Conservation (phyloP, 2,113 vertebrate species). For the Hemiscyllium ocellatum region DNA sequence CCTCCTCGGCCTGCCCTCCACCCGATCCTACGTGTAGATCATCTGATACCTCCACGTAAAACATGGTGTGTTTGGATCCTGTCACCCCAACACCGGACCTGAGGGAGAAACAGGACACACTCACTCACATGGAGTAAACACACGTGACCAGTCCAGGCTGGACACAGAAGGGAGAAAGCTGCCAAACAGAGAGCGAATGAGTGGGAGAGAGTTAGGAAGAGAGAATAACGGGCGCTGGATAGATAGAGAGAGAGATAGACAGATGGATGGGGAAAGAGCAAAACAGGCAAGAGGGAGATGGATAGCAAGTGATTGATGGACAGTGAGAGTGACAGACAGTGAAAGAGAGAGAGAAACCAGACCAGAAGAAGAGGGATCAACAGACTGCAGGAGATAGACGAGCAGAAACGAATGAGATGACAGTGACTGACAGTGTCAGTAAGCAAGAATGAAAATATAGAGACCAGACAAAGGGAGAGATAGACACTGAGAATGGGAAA, state of each 20-base stretch:
- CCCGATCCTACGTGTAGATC: constrained; percentile 67
- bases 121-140: background rate
- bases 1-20: constrained; percentile 69
- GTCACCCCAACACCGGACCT: constrained; percentile 78
- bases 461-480: background rate
- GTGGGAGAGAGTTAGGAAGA: background rate
- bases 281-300: background rate
- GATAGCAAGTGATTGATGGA: background rate
- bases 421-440: background rate
- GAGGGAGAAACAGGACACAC: constrained; percentile 38
- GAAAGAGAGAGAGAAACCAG: background rate
- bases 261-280: background rate
- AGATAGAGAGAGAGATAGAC: background rate
- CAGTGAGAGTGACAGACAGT: background rate
- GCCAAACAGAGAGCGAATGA: background rate
- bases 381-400: background rate
- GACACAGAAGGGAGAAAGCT: background rate
- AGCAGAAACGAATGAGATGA: too few species aligned
- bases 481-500: background rate
- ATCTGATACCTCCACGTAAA: constrained; percentile 78
- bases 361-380: background rate
- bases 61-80: constrained; percentile 76
- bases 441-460: background rate
- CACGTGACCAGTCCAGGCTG: background rate
- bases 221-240: background rate